Evolutionary conservation across 2,888 invertebrate species (phyloP), one percentile per base, ranked within the genome.

Genomic region (Acanthococcus lagerstroemiae): DNA sequence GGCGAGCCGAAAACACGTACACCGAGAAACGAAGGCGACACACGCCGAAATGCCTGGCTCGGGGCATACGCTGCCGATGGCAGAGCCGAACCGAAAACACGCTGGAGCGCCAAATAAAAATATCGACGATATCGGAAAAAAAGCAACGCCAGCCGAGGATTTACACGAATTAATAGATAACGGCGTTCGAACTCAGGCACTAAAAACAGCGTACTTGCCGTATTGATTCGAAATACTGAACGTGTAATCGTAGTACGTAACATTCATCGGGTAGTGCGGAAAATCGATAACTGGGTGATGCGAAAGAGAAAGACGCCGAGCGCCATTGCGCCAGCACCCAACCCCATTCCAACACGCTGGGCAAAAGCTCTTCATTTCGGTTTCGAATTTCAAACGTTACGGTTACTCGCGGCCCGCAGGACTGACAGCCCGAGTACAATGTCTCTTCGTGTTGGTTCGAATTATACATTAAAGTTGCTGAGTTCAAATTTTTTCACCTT

Each of bases 301-400:
- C 61, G 61, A 30, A 37, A 9, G 37, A 37, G 37, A 37, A n/a
- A 61, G 37, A 50, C 61, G 61, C 61, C 37, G 27, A 61, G 50
- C 61, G 61, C 61, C 58, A 58, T 45, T 46, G 44, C 58, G 24
- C 58, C 45, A 58, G 19, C 58, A 44, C 44, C 44, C 58, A 58
- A 58, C 58, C 58, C 58, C 58, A 58, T 58, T 58, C 46, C 37
- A 26, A 54, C 24, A 56, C 30, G 21, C 56, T 27, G 25, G 45
- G 50, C 48, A 79, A 79, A 76, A 77, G 78, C 80, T 76, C 69
- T 70, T 70, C 71, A 71, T 71, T 71, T 65, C 69, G 69, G 70
- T 71, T 70, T 70, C 69, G 69, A 69, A 70, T 45, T 45, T 37
- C 54, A 65, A 37, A 55, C 50, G 63, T 63, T 45, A 19, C 55